Evolutionary conservation across 1,140 invertebrate genomes (phyloP).

Genomic region (Helicoverpa zea): DNA sequence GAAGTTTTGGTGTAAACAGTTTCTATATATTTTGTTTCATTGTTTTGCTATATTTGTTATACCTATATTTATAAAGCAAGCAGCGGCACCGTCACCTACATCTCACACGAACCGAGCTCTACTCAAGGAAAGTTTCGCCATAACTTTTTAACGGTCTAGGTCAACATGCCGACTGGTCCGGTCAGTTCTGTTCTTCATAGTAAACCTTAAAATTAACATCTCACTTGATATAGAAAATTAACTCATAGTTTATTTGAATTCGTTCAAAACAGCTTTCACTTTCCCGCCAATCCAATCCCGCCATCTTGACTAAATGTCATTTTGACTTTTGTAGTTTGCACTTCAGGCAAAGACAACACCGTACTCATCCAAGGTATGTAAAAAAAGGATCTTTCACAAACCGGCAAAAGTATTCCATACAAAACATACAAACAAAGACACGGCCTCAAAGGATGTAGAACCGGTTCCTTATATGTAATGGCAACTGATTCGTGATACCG

Average conservation of each 20-base stretch:
- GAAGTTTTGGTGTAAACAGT: not conserved
- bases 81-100: not conserved
- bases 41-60: no score
- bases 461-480: conserved; percentile 54
- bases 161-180: not conserved
- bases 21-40: not conserved
- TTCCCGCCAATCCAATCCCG: not conserved
- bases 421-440: conserved; percentile 48
- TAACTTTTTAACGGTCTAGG: not conserved
- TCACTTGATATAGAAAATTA: not conserved
- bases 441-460: conserved; percentile 58
- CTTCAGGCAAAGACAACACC: not conserved
- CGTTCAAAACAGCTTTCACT: not conserved
- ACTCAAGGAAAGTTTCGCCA: conserved; percentile 1
- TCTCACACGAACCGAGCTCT: not conserved
- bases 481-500: conserved; percentile 53
- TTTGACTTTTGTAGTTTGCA: no score
- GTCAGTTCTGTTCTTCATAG: not conserved
- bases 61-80: not conserved
- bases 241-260: conserved; percentile 8
- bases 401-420: conserved; percentile 43
- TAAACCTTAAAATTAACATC: not conserved
- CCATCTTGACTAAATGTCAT: not conserved
- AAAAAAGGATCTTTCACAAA: conserved; percentile 43
- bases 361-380: conserved; percentile 35